Evolutionary conservation across 1,140 invertebrate genomes (phyloP).

Genomic region (Sesamia nonagrioides): DNA sequence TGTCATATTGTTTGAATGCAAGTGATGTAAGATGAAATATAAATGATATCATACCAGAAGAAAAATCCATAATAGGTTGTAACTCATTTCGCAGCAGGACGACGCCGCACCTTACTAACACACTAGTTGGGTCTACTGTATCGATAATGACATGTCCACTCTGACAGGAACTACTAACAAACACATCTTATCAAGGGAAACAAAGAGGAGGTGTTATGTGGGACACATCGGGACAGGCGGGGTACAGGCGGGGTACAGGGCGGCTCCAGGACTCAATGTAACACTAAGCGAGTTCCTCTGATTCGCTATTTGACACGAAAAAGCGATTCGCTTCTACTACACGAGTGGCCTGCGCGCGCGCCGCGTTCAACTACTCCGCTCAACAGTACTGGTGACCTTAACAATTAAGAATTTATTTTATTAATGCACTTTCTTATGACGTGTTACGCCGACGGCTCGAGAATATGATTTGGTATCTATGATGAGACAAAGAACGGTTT

Average conservation of each 20-base stretch:
- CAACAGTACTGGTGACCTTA: conserved; percentile 79
- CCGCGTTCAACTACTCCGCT: conserved; percentile 75
- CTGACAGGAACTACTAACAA: conserved; percentile 74
- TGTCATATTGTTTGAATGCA: not conserved
- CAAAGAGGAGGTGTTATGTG: conserved; percentile 45
- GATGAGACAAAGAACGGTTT: conserved; percentile 56
- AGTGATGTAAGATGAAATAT: not conserved
- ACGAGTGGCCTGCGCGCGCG: conserved; percentile 81
- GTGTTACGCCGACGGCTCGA: conserved; percentile 57
- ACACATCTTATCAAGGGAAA: conserved; percentile 71
- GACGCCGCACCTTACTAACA: conserved; percentile 64
- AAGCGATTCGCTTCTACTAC: conserved; percentile 84
- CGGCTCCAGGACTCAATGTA: conserved; percentile 70
- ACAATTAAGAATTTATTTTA: conserved; percentile 85
- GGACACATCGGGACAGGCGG: conserved; percentile 54
- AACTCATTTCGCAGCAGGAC: conserved; percentile 79
- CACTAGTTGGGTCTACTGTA: conserved; percentile 77
- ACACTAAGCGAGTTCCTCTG: conserved; percentile 82
- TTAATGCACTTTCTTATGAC: conserved; percentile 86
- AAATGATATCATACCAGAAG: conserved; percentile 72
- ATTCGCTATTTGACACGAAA: conserved; percentile 73
- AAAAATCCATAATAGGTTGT: conserved; percentile 76
- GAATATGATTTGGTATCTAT: conserved; percentile 45
- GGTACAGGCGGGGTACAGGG: conserved; percentile 41
- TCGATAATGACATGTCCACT: conserved; percentile 85